These are phyloP conservation scores for Miltochrista miniata DNA, from an alignment of 2,888 invertebrate genomes.

Conservation along the genomic window DNA sequence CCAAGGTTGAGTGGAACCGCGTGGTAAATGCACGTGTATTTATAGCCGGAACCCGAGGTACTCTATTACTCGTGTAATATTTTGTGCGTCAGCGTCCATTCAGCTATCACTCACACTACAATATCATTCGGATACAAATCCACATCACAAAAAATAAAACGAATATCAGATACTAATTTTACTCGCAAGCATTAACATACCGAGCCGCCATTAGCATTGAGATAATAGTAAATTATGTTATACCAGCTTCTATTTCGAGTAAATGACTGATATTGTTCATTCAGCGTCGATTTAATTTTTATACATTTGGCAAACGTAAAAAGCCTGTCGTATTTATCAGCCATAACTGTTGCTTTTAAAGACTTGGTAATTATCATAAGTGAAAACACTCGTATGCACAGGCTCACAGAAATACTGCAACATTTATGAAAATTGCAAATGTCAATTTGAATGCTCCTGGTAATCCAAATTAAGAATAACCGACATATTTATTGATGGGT, in stretches of 20 bases:
- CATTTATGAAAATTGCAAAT: too few relatives aligned
- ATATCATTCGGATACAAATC: constrained; percentile 5
- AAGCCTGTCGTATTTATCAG: too few relatives aligned
- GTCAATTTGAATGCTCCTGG: too few relatives aligned
- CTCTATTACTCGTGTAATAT: constrained; percentile 51
- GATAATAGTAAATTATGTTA: too few relatives aligned
- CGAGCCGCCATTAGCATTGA: too few relatives aligned
- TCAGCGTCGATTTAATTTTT: background rate
- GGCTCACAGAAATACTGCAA: too few relatives aligned
- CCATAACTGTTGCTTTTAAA: too few relatives aligned
- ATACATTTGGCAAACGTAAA: background rate
- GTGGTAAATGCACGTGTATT: constrained; percentile 68
- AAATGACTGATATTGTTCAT: background rate
- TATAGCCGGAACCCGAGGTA: constrained; percentile 62
- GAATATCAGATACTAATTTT: background rate
- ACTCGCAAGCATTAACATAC: background rate
- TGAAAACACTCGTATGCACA: too few relatives aligned
- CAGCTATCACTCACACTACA: constrained; percentile 38
- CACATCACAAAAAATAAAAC: background rate
- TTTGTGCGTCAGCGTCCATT: constrained; percentile 43
- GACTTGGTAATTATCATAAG: too few relatives aligned
- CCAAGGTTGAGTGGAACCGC: constrained; percentile 64
- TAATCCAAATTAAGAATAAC: too few relatives aligned
- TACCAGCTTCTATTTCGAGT: background rate
- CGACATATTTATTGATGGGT: background rate